These are phyloP conservation scores for Brachyalestes nurse DNA, from an alignment of 2,797 vertebrate genomes.

Conservation along the genomic window DNA sequence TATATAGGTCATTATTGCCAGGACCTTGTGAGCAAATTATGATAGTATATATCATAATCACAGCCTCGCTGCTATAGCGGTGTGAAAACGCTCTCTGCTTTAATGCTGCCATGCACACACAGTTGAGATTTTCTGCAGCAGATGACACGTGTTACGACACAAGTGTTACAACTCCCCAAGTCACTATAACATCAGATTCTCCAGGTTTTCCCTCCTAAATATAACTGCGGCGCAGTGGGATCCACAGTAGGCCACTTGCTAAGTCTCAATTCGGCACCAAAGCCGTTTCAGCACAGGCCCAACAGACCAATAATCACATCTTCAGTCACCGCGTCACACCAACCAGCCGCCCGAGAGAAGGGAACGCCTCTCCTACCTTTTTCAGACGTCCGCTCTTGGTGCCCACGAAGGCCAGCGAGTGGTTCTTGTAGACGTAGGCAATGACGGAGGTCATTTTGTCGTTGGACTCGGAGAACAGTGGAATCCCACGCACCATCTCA, in stretches of 20 bases:
- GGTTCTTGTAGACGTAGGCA: conserved; percentile 97
- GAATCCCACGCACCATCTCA: conserved; percentile 92
- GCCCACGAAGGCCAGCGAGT: conserved; percentile 96
- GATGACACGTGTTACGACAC: not conserved
- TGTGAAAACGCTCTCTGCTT: no score
- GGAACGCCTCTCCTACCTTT: conserved; percentile 85
- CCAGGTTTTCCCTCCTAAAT: not conserved
- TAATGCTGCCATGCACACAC: no score
- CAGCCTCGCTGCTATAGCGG: no score
- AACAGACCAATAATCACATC: no score
- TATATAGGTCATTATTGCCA: no score
- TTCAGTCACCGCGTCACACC: not conserved
- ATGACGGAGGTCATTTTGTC: conserved; percentile 98
- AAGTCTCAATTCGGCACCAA: no score
- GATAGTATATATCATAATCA: no score
- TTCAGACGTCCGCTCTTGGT: conserved; percentile 93
- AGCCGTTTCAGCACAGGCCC: no score
- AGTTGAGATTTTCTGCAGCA: not conserved
- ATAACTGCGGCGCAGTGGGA: not conserved
- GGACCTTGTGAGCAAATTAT: no score
- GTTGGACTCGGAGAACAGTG: conserved; percentile 89
- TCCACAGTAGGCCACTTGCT: no score
- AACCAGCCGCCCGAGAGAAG: conserved; percentile 1
- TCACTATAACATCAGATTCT: not conserved
- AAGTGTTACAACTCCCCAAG: not conserved